These are phyloP conservation scores for Graphium colonna DNA, from an alignment of 2,888 invertebrate genomes.

Conservation along the genomic window DNA sequence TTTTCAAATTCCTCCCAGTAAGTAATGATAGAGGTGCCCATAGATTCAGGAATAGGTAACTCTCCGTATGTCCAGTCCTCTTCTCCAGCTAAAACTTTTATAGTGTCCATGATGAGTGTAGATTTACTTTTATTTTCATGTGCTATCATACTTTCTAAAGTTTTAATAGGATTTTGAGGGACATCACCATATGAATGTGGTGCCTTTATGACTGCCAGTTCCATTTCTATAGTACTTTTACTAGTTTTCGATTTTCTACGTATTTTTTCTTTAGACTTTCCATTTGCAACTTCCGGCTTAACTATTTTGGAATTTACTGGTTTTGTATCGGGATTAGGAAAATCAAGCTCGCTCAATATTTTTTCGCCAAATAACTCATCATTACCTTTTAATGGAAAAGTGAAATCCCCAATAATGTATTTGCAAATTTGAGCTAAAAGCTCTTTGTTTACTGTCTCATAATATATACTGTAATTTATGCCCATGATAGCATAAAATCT, in stretches of 20 bases:
- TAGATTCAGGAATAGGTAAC: conserved; percentile 52
- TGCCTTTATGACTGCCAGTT: conserved; percentile 47
- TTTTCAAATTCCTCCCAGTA: conserved; percentile 77
- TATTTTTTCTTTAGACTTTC: conserved; percentile 53
- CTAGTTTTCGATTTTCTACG: conserved; percentile 49
- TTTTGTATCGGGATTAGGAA: conserved; percentile 55
- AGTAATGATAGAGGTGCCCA: conserved; percentile 61
- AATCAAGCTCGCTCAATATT: conserved; percentile 54
- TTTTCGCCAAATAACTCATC: conserved; percentile 64
- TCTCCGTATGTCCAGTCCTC: conserved; percentile 72
- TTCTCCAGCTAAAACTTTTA: conserved; percentile 58
- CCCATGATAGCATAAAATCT: conserved; percentile 80
- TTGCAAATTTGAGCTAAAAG: conserved; percentile 73
- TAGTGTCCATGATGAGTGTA: conserved; percentile 37
- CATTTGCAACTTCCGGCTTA: conserved; percentile 48
- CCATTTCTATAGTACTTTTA: conserved; percentile 39
- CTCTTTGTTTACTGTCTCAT: conserved; percentile 74
- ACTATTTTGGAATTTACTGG: conserved; percentile 57
- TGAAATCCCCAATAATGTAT: conserved; percentile 65
- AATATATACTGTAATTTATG: conserved; percentile 80
- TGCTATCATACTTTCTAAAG: conserved; percentile 37
- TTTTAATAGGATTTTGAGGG: conserved; percentile 31
- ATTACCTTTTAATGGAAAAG: conserved; percentile 50
- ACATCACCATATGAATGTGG: conserved; percentile 38
- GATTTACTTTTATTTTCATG: conserved; percentile 38